Base-by-base conservation (phyloP, 2,888 invertebrate genomes). In the Tanytarsus gracilentus region DNA sequence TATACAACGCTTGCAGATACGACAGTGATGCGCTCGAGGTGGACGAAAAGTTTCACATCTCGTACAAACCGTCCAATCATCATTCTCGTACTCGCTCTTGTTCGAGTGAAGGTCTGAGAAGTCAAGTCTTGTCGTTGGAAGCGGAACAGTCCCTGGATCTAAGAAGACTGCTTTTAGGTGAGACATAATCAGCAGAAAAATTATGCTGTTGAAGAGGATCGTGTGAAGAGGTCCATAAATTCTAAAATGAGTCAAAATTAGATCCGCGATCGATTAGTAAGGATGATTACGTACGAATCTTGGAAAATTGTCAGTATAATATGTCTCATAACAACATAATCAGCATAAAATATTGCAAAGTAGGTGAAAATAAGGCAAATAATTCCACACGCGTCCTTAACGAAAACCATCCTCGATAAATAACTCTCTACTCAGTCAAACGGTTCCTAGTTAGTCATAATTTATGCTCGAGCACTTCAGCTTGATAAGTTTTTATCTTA, bases 111-210 rank as follows among this genome's bases (percentile, higher is more conserved):
- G 78, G 69, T 89, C 88, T 1, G 88, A 87, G 72, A 89, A 88
- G 69, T 89, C 88, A 69, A 88, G 75, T 64, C 83, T 79, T 66
- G 76, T 80, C 64, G 81, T 80, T 1, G 84, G 83, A 62, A 88
- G 74, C n/a, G 87, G 91, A 40, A 93, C 88, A 53, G 86, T 82
- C 2, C 92, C 92, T 3, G 93, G 92, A 76, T 93, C 92, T n/a
- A 88, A 88, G 66, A 89, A 79, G 61, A 91, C 89, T 7, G 92
- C 90, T 68, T 88, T 79, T n/a, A 86, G 67, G 71, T 93, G 92
- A 2, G 91, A 80, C 74, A 88, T 79, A 55, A 81, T 75, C 63
- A 90, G 73, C 58, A 92, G 74, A 67, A 90, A 81, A 61, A 91
- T 78, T 9, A 91, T 75, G 0, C 83, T 80, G 70, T 92, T 92